Evolutionary conservation across 1,140 invertebrate genomes (phyloP).

Genomic region (Andricus grossulariae): DNA sequence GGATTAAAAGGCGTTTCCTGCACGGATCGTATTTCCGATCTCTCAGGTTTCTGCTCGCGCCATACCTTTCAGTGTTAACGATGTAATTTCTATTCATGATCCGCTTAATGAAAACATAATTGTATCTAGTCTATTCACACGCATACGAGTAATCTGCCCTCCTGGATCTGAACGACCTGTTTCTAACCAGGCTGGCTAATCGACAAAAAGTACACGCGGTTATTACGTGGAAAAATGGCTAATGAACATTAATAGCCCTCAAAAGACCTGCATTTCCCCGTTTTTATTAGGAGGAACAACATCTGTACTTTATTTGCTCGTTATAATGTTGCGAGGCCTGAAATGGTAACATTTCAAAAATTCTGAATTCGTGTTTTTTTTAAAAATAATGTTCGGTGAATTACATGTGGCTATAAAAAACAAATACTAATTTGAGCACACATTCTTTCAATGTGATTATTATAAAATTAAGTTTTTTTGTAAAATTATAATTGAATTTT

Average conservation of each 20-base stretch:
- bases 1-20: not conserved
- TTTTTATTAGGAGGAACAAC: no score
- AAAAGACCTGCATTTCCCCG: no score
- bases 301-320: no score
- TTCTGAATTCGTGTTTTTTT: no score
- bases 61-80: constrained; percentile 11
- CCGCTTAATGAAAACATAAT: constrained; percentile 25
- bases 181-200: not conserved
- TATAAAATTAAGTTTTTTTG: no score
- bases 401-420: no score
- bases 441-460: no score
- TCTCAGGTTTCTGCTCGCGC: constrained; percentile 1
- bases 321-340: no score
- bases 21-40: constrained; percentile 9
- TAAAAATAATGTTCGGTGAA: no score
- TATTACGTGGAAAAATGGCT: not conserved
- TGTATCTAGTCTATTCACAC: constrained; percentile 28
- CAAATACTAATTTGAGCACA: no score
- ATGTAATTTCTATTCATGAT: constrained; percentile 30
- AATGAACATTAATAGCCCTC: not conserved
- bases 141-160: not conserved
- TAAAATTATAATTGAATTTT: no score
- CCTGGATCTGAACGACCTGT: not conserved
- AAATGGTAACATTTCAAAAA: no score
- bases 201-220: not conserved